A percentile compares a stretch with the other conserved stretches of the same genome.
Evolutionary conservation across 2,797 vertebrate genomes (phyloP).

Genomic region (Pterois miles): DNA sequence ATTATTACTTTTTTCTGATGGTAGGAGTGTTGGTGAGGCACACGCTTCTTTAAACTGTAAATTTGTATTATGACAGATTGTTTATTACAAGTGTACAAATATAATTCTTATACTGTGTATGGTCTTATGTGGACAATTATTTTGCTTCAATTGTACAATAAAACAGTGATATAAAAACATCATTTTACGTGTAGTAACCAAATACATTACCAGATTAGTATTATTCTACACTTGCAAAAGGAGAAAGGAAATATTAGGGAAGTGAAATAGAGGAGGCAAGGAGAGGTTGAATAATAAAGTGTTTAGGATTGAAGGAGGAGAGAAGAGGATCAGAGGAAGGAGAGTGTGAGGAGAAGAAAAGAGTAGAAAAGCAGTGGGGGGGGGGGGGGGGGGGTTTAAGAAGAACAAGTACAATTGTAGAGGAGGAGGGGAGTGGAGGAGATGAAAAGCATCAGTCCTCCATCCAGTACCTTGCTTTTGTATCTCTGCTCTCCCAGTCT

Average conservation of each 20-base stretch:
- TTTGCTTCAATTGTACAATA: no score
- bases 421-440: background rate
- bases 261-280: background rate
- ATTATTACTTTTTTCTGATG: no score
- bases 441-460: background rate
- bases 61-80: no score
- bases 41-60: no score
- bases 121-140: no score
- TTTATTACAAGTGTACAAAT: no score
- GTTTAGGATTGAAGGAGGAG: background rate
- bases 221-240: background rate
- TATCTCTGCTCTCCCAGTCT: constrained; percentile 92
- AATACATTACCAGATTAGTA: background rate
- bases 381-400: background rate
- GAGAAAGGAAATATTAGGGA: background rate
- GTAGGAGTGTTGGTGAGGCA: no score
- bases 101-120: no score
- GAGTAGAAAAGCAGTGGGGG: background rate
- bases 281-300: background rate
- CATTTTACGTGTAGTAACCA: background rate
- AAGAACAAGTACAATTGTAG: background rate
- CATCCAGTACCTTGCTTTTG: constrained; percentile 90
- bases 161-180: no score
- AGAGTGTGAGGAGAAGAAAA: background rate
- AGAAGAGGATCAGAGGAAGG: background rate